These are phyloP conservation scores for Phyllostomus discolor DNA, from an alignment of 2,113 vertebrate species.

Conservation along the genomic window DNA sequence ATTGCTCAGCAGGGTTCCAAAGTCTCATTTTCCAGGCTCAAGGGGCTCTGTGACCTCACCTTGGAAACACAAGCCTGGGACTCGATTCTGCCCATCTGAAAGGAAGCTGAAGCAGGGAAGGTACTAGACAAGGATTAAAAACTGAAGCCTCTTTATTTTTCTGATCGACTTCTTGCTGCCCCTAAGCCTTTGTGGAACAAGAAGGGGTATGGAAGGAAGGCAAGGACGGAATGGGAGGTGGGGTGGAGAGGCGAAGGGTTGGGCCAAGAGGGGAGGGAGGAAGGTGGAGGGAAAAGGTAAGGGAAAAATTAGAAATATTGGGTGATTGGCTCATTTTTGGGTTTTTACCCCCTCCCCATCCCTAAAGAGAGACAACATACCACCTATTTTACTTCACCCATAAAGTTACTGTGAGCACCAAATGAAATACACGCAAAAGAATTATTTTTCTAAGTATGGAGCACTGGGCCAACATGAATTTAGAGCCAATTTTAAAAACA, in stretches of 20 bases:
- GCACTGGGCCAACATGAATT: neutral
- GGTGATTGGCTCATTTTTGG: neutral
- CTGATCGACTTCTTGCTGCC: neutral
- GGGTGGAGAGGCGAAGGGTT: too few relatives aligned
- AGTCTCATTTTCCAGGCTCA: neutral
- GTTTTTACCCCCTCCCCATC: neutral
- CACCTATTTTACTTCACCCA: neutral
- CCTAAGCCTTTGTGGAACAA: neutral
- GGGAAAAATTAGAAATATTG: neutral
- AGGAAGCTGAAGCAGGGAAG: neutral
- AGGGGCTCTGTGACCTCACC: neutral
- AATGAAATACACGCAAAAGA: neutral
- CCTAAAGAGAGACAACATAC: neutral
- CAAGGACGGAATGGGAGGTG: neutral
- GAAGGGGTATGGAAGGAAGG: neutral
- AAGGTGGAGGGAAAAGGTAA: fast-evolving
- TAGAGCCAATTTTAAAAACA: neutral
- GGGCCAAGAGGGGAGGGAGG: too few relatives aligned
- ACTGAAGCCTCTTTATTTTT: neutral
- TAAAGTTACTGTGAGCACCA: neutral
- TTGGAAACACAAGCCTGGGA: neutral
- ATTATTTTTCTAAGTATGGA: neutral
- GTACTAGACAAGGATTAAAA: neutral
- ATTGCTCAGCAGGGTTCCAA: neutral
- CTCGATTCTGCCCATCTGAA: neutral